Evolutionary conservation across 2,113 vertebrate genomes (phyloP).

Genomic region (Coregonus clupeaformis): DNA sequence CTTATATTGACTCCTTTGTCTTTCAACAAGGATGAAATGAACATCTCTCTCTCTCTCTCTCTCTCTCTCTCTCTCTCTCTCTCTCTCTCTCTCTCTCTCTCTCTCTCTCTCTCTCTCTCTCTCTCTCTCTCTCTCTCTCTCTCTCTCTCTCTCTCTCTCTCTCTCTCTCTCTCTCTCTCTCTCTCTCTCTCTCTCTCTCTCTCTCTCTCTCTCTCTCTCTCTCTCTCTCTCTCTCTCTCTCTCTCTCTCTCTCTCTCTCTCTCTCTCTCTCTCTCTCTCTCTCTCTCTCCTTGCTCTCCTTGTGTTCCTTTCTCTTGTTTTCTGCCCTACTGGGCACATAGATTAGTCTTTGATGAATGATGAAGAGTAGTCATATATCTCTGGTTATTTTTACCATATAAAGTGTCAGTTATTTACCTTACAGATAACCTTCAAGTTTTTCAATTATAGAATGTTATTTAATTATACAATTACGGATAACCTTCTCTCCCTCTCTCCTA

Average conservation of each 20-base stretch:
- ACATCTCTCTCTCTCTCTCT: slow-evolving; percentile 38
- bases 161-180: too few species aligned
- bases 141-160: too few species aligned
- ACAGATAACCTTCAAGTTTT: slow-evolving; percentile 36
- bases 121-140: too few species aligned
- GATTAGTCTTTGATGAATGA: slow-evolving; percentile 65
- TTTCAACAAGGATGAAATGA: slow-evolving; percentile 61
- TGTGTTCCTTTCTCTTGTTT: slow-evolving; percentile 1
- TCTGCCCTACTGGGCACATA: slow-evolving; percentile 45
- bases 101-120: too few species aligned
- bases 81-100: too few species aligned
- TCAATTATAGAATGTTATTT: too few species aligned
- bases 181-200: too few species aligned
- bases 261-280: slow-evolving; percentile 19
- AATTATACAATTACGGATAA: too few species aligned
- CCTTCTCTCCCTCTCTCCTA: background rate
- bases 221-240: too few species aligned
- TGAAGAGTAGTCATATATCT: slow-evolving; percentile 42
- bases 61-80: background rate
- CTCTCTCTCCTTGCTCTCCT: slow-evolving; percentile 21
- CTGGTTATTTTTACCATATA: slow-evolving; percentile 44
- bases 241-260: too few species aligned
- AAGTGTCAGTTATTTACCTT: slow-evolving; percentile 53
- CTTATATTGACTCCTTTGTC: slow-evolving; percentile 64
- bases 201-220: too few species aligned